Conservation (phyloP, 2,797 vertebrate species). For the Emys orbicularis region DNA sequence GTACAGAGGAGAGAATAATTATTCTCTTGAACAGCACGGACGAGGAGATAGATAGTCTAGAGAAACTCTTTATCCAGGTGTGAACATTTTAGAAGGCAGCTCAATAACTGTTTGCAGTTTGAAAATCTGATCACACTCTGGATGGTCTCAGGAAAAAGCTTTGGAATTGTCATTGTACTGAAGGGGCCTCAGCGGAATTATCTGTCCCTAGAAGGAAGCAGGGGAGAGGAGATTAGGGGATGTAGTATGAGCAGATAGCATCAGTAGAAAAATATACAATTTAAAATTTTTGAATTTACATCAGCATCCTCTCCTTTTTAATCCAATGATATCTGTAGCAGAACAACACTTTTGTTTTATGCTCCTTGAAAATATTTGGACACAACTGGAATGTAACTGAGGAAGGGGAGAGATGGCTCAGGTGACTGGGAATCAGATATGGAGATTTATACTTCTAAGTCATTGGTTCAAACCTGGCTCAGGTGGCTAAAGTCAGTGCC, state of each 20-base stretch:
- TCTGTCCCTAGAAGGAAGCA: not conserved
- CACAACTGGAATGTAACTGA: not conserved
- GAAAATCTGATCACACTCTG: slow-evolving; percentile 37
- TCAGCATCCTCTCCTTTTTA: not conserved
- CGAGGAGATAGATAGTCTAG: not conserved
- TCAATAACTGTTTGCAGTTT: slow-evolving; percentile 44
- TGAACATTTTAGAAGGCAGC: slow-evolving; percentile 61
- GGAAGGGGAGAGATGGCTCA: not conserved
- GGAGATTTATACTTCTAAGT: not conserved
- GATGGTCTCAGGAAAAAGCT: slow-evolving; percentile 12
- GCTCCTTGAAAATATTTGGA: not conserved
- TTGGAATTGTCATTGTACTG: slow-evolving; percentile 28
- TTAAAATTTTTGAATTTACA: not conserved
- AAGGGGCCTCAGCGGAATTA: slow-evolving; percentile 16
- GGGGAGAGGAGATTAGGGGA: not conserved
- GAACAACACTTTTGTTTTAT: not conserved
- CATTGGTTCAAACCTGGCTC: not conserved
- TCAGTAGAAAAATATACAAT: not conserved
- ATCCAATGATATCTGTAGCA: not conserved
- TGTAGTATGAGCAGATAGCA: not conserved
- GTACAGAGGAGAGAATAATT: not conserved
- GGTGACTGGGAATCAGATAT: fast-evolving
- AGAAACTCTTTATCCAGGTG: not conserved
- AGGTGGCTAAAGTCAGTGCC: not conserved
- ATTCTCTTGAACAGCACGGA: slow-evolving; percentile 27